A percentile compares a stretch with the other conserved stretches of the same genome.
Evolutionary conservation across 2,888 invertebrate species (phyloP).

Genomic region (Rutpela maculata): DNA sequence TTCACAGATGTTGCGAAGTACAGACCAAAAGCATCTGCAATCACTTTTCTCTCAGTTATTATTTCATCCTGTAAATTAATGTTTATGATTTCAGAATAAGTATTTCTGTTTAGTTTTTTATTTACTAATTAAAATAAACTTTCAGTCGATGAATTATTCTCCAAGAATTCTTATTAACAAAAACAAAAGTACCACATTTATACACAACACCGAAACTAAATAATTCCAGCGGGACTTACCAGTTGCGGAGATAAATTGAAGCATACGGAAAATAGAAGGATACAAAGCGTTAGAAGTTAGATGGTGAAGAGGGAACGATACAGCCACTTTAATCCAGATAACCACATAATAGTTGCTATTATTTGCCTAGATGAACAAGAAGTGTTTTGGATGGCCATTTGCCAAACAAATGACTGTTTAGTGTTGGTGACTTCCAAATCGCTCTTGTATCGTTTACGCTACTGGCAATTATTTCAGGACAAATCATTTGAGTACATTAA

Average conservation of each 20-base stretch:
- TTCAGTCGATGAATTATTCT: no score
- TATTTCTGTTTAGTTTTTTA: no score
- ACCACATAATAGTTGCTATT: conserved; percentile 44
- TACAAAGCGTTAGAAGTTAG: conserved; percentile 36
- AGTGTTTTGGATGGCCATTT: conserved; percentile 44
- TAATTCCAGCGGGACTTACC: background rate
- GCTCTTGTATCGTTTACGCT: background rate
- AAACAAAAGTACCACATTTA: background rate
- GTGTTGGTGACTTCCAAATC: conserved; percentile 29
- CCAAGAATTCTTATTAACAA: no score
- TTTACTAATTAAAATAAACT: no score
- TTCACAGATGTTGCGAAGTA: no score
- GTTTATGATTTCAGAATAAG: no score
- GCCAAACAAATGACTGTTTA: conserved; percentile 38
- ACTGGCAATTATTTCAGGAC: background rate
- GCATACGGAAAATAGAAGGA: conserved; percentile 48
- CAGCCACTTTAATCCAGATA: conserved; percentile 45
- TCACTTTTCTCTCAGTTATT: no score
- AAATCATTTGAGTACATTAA: background rate
- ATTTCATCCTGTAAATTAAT: no score
- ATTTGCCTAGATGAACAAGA: conserved; percentile 43
- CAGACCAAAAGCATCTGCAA: no score
- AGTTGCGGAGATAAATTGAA: conserved; percentile 46
- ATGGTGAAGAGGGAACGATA: conserved; percentile 22
- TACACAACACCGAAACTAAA: background rate